Evolutionary conservation across 2,113 vertebrate species (phyloP), one percentile per base, ranked within the genome.

Genomic region (Trichechus manatus): DNA sequence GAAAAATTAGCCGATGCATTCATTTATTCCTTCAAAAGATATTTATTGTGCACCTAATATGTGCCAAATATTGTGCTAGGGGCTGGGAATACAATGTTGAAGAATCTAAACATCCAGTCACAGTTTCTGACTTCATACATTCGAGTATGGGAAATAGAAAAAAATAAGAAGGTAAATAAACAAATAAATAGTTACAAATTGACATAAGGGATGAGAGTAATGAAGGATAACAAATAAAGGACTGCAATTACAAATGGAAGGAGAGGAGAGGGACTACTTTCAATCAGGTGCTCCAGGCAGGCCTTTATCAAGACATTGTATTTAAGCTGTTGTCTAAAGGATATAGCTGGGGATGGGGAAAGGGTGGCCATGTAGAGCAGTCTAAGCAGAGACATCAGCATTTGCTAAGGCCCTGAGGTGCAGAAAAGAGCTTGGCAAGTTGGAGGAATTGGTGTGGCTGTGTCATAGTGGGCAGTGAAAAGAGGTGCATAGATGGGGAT

Each of bases 141-240:
- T 88, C 61, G 25, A 89, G 33, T 75, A 39, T 94, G 82, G 20
- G 74, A 83, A 95, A 97, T 4, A 31, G 59, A 80, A 2, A 80
- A 3, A 11, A 42, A 77, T 86, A 82, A n/a, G 29, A 50, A 95
- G 94, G 63, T 36, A 91, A 89, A 53, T 42, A 90, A 95, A 94
- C 92, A 95, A 93, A 97, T 89, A 92, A 94, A 85, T 89, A 92
- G 23, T 80, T 82, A 90, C 56, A 94, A 94, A 39, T 33, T 36
- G 27, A 91, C 64, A 79, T 27, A 93, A 72, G 64, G 44, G 42
- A 80, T 84, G 75, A 5, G 42, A 79, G 63, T 63, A 87, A 92
- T 3, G 25, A 56, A 91, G 64, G 56, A 92, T 39, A 85, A 75
- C 14, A 89, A 88, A 79, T 5, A 86, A 93, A 97, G 20, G 75